These are phyloP conservation scores for Microtus montanus DNA, from an alignment of 2,113 vertebrate genomes.

Conservation along the genomic window DNA sequence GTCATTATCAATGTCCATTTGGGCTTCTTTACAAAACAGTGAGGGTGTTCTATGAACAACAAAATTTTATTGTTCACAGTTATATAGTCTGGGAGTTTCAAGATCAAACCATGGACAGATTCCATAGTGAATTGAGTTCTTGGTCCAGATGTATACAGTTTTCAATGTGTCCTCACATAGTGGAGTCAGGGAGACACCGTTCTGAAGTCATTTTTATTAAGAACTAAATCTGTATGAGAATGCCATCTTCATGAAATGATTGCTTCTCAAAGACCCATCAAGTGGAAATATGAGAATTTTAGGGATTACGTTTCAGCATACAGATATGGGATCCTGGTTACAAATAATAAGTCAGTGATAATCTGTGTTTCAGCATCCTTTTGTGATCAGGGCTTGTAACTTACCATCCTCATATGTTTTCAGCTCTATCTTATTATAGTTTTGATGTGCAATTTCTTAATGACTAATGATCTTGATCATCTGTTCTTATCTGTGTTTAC, in stretches of 20 bases:
- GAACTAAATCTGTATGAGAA: background rate
- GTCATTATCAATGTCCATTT: background rate
- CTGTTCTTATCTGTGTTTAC: background rate
- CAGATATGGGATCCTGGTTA: background rate
- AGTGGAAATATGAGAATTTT: too few species aligned
- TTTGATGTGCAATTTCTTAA: background rate
- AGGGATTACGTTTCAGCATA: background rate
- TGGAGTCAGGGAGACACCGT: fast-evolving
- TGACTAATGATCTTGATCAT: background rate
- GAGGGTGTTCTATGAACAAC: background rate
- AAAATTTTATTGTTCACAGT: background rate
- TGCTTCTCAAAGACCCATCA: background rate
- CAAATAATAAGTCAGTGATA: background rate
- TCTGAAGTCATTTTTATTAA: background rate
- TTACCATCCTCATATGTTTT: background rate
- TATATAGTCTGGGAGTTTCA: background rate
- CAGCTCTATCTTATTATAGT: background rate
- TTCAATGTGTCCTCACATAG: background rate
- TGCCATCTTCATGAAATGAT: background rate
- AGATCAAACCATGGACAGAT: background rate
- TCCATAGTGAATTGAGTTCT: background rate
- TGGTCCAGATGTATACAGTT: background rate
- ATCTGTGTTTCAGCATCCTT: background rate
- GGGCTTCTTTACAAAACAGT: background rate
- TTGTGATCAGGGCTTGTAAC: background rate